phyloP scores from a whole-genome alignment of 2,113 vertebrate species.

The Himantopus leucocephalus region DNA sequence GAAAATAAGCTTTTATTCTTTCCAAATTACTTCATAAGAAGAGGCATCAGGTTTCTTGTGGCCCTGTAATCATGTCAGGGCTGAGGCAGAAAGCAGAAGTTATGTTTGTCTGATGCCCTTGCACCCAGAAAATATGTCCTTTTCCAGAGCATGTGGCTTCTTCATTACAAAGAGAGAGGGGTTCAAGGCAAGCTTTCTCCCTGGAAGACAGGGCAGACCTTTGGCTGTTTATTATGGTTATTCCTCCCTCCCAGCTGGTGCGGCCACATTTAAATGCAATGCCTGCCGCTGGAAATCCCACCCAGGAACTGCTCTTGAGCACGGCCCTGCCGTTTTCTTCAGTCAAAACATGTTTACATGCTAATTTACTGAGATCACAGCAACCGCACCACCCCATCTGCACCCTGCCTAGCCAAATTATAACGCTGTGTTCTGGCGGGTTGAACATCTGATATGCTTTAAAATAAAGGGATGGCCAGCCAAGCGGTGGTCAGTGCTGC shows the following conservation, averaged over 20 bases:
- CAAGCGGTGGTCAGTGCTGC: neutral
- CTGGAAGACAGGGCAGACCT: neutral
- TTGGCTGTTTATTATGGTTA: neutral
- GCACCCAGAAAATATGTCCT: neutral
- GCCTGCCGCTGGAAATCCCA: neutral
- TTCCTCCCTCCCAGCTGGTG: neutral
- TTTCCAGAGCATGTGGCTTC: neutral
- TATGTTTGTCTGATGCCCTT: neutral
- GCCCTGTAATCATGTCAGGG: neutral
- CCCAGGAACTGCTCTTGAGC: neutral
- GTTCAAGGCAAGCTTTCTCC: neutral
- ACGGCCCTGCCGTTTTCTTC: neutral
- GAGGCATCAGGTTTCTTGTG: neutral
- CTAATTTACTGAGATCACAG: slow-evolving; percentile 27
- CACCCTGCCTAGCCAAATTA: neutral
- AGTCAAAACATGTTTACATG: slow-evolving; percentile 42
- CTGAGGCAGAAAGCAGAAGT: neutral
- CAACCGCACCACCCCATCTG: neutral
- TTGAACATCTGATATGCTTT: neutral
- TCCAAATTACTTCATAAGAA: neutral
- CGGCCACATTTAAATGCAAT: neutral
- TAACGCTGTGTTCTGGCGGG: neutral
- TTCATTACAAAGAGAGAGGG: neutral
- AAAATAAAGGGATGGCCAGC: neutral
- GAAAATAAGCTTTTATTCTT: slow-evolving; percentile 15